phyloP scores from a whole-genome alignment of 2,888 invertebrate species.

The Ectemnius continuus region DNA sequence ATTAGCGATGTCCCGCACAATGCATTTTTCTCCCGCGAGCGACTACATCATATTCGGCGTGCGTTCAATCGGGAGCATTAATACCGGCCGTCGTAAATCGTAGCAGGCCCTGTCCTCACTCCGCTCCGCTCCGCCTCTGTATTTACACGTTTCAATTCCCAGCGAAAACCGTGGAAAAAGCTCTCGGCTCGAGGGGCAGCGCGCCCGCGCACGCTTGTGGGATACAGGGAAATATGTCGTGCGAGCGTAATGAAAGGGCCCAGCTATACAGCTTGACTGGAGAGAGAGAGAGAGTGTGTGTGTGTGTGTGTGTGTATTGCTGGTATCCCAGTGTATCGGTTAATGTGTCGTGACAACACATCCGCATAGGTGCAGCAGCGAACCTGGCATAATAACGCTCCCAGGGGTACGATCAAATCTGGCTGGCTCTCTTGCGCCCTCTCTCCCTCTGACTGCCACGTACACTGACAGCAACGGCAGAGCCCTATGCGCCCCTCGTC shows the following conservation, averaged over 20 bases:
- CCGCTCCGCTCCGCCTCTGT: no score
- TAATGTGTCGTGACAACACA: slow-evolving; percentile 35
- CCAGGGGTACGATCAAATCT: slow-evolving; percentile 43
- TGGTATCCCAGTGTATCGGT: slow-evolving; percentile 29
- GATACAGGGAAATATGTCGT: not conserved
- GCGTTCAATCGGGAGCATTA: slow-evolving; percentile 6
- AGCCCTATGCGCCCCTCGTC: not conserved
- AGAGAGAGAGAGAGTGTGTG: no score
- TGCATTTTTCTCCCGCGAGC: slow-evolving; percentile 6
- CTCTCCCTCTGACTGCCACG: not conserved
- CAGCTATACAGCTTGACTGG: not conserved
- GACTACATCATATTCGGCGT: slow-evolving; percentile 6
- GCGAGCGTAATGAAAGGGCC: slow-evolving; percentile 6
- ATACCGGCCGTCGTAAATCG: slow-evolving; percentile 9
- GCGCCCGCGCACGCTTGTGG: not conserved
- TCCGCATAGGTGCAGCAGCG: slow-evolving; percentile 32
- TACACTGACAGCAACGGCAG: not conserved
- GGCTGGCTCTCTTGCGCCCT: slow-evolving; percentile 22
- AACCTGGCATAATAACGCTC: slow-evolving; percentile 41
- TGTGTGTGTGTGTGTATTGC: not conserved
- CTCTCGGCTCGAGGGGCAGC: no score
- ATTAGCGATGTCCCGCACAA: not conserved
- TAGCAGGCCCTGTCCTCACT: not conserved
- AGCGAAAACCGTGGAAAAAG: no score
- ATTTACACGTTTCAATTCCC: slow-evolving; percentile 2